Base-by-base conservation (phyloP, 2,888 invertebrate species). In the Netelia virgata region DNA sequence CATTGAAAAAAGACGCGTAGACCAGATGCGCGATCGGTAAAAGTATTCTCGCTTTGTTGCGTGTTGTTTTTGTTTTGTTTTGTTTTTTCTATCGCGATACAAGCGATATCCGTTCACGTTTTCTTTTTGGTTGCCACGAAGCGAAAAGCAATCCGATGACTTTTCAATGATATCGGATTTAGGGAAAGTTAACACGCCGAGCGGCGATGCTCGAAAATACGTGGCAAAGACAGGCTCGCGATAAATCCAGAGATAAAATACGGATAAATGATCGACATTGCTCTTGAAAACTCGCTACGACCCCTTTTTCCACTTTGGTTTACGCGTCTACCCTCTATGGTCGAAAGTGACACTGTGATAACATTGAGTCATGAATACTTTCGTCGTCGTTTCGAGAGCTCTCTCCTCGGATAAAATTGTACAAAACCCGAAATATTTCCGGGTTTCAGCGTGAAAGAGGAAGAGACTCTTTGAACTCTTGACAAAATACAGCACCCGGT, bases 291-390 rank as follows among this genome's bases (percentile, higher is more conserved):
- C 69, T 53, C 41, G 41, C 10, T 20, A 16, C 57, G 16, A 41
- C 18, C 14, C 36, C 16, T 16, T 50, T 50, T 47, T 18, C 63
- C 36, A 1, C 36, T 36, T 36, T 36, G 28, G 14, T 69, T 50
- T n/a, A n/a, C 14, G 23, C 16, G 16, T 14, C 28, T 16, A 18
- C 28, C 20, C 23, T 28, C 55, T 63, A 72, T 63, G 73, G 85
- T 63, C 86, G 88, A 88, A 88, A 87, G 87, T 77, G 63, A 66
- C 84, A 89, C 79, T 74, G 69, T 80, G 89, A 90, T 90, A 91
- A 87, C 91, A 87, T 90, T 90, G 90, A 87, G 88, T 76, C 75
- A 87, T 81, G 88, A 87, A 89, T 89, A 90, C 73, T 86, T 86
- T 87, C 88, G 88, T 86, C 69, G 76, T 53, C 66, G 50, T 53